phyloP scores from a whole-genome alignment of 1,140 invertebrate species.

The Zaprionus davidi region DNA sequence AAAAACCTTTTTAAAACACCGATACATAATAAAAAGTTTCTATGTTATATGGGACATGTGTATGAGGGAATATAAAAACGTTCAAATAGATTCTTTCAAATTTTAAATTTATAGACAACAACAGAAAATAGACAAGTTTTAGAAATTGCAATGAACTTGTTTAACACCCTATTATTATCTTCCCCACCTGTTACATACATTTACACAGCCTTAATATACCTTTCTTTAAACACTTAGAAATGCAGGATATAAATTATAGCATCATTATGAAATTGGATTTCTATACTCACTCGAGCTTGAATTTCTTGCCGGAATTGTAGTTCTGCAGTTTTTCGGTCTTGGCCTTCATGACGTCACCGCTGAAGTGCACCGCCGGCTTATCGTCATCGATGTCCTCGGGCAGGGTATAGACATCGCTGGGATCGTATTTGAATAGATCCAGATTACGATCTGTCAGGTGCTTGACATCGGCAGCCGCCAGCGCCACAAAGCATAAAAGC shows the following conservation, averaged over 20 bases:
- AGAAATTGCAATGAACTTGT: too few species aligned
- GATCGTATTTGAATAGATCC: slow-evolving; percentile 82
- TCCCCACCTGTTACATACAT: too few species aligned
- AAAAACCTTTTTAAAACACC: too few species aligned
- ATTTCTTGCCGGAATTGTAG: slow-evolving; percentile 77
- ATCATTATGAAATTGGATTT: background rate
- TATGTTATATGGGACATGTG: too few species aligned
- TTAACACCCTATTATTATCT: too few species aligned
- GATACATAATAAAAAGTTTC: too few species aligned
- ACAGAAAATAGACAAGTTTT: too few species aligned
- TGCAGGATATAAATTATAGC: too few species aligned
- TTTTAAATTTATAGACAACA: too few species aligned
- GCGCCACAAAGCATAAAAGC: slow-evolving; percentile 66
- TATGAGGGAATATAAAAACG: too few species aligned
- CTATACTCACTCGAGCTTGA: slow-evolving; percentile 75
- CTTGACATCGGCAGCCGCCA: slow-evolving; percentile 72
- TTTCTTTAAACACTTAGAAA: background rate
- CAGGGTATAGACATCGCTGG: slow-evolving; percentile 77
- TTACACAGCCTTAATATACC: background rate
- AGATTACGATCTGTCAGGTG: slow-evolving; percentile 76
- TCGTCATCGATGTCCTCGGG: slow-evolving; percentile 83
- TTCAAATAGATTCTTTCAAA: too few species aligned
- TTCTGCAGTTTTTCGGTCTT: slow-evolving; percentile 76
- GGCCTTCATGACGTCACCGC: slow-evolving; percentile 80
- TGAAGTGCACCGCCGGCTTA: slow-evolving; percentile 76